Conservation (phyloP, 2,113 vertebrate species). For the Indri indri region DNA sequence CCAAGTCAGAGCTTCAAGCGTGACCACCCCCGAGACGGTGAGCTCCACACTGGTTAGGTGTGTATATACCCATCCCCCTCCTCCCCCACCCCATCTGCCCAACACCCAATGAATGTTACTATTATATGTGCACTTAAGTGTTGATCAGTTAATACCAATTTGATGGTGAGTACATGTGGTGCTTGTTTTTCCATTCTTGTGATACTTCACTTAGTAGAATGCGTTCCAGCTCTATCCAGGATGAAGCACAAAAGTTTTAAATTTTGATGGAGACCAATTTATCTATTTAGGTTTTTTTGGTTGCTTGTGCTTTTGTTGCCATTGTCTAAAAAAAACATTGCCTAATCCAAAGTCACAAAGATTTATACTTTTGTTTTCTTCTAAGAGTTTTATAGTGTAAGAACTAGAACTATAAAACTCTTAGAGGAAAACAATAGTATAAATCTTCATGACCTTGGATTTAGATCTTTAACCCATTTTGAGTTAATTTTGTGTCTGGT, state of each 20-base stretch:
- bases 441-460: conserved; percentile 7
- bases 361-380: not conserved
- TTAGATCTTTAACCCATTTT: not conserved
- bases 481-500: not conserved
- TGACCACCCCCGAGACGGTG: no score
- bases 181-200: no score
- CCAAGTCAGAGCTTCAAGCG: no score
- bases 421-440: not conserved
- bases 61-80: no score
- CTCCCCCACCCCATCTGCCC: no score
- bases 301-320: not conserved
- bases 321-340: not conserved
- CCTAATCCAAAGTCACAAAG: not conserved
- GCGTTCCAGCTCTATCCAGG: no score
- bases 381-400: not conserved
- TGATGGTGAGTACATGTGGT: no score
- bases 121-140: no score
- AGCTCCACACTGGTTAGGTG: no score
- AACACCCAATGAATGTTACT: no score
- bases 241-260: not conserved
- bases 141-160: no score
- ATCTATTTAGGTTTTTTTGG: not conserved
- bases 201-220: no score
- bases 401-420: conserved; percentile 2
- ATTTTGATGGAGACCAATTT: not conserved